Evolutionary conservation across 2,113 vertebrate species (phyloP).

Genomic region (Cinclus cinclus): DNA sequence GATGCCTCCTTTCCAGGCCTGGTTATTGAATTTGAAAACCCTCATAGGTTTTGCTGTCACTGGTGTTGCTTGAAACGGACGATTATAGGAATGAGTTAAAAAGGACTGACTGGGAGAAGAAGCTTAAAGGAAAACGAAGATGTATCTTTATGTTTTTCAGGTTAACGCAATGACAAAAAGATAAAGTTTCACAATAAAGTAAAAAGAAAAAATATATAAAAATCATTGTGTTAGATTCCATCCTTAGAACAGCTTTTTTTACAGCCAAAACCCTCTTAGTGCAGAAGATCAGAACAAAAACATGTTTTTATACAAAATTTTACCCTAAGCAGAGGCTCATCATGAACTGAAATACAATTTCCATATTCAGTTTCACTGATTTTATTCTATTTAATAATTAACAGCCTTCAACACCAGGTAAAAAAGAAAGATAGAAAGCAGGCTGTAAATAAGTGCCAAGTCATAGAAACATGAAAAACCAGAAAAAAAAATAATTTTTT

Average conservation of each 20-base stretch:
- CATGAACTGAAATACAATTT: not conserved
- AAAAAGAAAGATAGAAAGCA: not conserved
- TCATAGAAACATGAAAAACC: not conserved
- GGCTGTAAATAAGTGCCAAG: not conserved
- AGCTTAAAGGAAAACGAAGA: constrained; percentile 52
- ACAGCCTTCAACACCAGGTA: not conserved
- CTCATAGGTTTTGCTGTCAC: constrained; percentile 68
- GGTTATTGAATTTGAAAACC: constrained; percentile 73
- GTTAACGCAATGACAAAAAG: constrained; percentile 4
- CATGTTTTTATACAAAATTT: not conserved
- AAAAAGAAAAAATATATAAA: not conserved
- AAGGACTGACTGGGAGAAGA: not conserved
- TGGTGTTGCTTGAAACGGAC: constrained; percentile 8
- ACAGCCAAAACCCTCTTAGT: not conserved
- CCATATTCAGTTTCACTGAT: not conserved
- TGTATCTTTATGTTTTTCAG: constrained; percentile 46
- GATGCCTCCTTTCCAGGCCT: constrained; percentile 47
- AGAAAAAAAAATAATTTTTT: not conserved
- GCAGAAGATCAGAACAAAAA: not conserved
- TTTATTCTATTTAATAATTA: not conserved
- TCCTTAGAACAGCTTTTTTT: not conserved
- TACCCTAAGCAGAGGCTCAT: not conserved
- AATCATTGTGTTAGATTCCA: not conserved
- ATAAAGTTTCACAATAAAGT: not conserved
- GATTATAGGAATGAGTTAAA: constrained; percentile 48